Evolutionary conservation across 2,888 invertebrate species (phyloP).

Genomic region (Ectobius pallidus): DNA sequence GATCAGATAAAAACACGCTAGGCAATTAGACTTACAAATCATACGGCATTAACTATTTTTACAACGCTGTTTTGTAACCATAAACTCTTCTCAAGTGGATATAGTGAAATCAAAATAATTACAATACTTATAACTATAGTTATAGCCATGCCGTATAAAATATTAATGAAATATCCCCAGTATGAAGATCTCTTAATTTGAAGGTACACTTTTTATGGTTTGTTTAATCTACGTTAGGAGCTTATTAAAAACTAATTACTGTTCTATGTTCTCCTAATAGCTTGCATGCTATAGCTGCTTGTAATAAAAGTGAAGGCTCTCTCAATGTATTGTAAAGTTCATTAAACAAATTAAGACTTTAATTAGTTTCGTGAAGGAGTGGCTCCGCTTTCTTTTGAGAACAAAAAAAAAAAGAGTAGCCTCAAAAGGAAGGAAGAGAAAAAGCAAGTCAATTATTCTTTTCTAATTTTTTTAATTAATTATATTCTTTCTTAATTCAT

Average conservation of each 20-base stretch:
- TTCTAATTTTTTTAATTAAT: constrained; percentile 33
- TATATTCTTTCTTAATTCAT: constrained; percentile 13
- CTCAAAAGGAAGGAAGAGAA: too few relatives aligned
- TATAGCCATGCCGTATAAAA: too few relatives aligned
- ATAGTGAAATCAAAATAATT: too few relatives aligned
- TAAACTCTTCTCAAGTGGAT: too few relatives aligned
- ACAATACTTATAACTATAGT: too few relatives aligned
- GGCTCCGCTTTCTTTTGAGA: background rate
- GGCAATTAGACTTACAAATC: too few relatives aligned
- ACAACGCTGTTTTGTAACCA: too few relatives aligned
- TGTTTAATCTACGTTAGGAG: constrained; percentile 26
- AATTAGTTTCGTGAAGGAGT: constrained; percentile 29
- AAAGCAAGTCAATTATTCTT: constrained; percentile 16
- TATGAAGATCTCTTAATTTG: constrained; percentile 1
- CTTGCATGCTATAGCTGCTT: background rate
- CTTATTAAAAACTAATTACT: constrained; percentile 23
- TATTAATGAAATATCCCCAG: too few relatives aligned
- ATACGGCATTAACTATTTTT: too few relatives aligned
- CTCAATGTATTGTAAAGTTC: constrained; percentile 34
- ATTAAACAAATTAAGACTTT: constrained; percentile 40
- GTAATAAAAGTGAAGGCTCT: background rate
- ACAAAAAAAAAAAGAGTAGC: background rate
- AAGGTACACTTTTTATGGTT: constrained; percentile 7
- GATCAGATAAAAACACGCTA: too few relatives aligned
- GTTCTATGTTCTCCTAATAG: constrained; percentile 1